These are phyloP conservation scores for Aphidoletes aphidimyza DNA, from an alignment of 2,888 invertebrate genomes.

Conservation along the genomic window DNA sequence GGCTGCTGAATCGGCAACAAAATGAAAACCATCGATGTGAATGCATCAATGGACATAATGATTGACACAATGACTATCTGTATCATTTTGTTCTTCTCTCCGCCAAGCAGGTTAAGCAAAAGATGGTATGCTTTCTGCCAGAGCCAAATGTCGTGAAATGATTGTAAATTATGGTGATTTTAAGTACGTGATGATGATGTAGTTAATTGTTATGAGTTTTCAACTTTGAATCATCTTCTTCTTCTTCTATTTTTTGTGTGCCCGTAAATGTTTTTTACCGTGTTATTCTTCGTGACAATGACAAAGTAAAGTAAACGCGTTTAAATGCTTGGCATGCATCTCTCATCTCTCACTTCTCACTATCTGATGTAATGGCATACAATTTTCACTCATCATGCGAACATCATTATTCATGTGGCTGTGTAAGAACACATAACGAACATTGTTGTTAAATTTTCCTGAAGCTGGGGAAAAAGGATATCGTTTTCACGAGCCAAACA, in stretches of 20 bases:
- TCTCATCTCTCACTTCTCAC: no score
- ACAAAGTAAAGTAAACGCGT: neutral
- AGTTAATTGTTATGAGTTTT: conserved; percentile 31
- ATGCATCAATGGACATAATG: neutral
- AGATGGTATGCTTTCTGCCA: neutral
- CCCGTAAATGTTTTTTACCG: neutral
- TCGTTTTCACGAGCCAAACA: neutral
- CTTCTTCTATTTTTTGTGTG: neutral
- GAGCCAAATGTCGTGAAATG: neutral
- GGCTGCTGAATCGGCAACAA: neutral
- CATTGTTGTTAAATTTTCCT: neutral
- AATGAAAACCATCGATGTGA: neutral
- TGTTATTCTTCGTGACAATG: neutral
- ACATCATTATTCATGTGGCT: neutral
- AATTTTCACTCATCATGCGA: conserved; percentile 39
- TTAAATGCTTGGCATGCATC: neutral
- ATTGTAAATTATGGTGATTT: conserved; percentile 1
- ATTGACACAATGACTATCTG: conserved; percentile 9
- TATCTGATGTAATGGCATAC: neutral
- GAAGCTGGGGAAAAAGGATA: neutral
- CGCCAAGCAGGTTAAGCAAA: no score
- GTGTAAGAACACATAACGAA: neutral
- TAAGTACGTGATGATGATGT: conserved; percentile 48
- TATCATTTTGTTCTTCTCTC: neutral
- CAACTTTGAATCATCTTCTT: no score